Conservation (phyloP, 2,797 vertebrate species). For the Lacerta agilis region DNA sequence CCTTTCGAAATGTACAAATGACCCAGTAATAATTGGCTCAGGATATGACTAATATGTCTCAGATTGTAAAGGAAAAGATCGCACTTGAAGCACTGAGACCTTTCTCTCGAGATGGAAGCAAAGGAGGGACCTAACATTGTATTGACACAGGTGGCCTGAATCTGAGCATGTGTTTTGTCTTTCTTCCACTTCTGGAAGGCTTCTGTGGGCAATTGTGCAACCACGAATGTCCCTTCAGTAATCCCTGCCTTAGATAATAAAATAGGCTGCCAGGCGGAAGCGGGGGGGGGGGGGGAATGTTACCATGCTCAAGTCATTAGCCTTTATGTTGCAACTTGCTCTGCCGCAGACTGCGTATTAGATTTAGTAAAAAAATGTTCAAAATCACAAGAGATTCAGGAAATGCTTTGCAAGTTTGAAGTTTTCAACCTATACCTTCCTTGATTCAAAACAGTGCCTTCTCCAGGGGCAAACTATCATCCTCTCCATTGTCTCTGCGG, state of each 20-base stretch:
- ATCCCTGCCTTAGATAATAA: background rate
- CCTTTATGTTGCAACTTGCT: constrained; percentile 8
- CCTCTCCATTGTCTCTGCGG: constrained; percentile 13
- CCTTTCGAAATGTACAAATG: too few species aligned
- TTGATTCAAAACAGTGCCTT: constrained; percentile 21
- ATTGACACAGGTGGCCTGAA: too few species aligned
- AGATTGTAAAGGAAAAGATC: background rate
- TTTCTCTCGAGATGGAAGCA: background rate
- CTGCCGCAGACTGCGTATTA: constrained; percentile 1
- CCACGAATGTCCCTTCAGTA: too few species aligned
- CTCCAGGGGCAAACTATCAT: constrained; percentile 34
- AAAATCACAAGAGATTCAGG: constrained; percentile 34
- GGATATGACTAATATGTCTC: rapidly evolving
- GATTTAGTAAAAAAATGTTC: background rate
- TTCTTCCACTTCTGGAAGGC: background rate
- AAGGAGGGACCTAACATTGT: too few species aligned
- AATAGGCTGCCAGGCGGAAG: background rate
- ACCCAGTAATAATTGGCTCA: too few species aligned
- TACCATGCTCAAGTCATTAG: constrained; percentile 40
- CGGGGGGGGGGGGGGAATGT: constrained; percentile 7
- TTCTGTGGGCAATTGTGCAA: background rate
- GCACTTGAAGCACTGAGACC: background rate
- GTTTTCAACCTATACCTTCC: constrained; percentile 4
- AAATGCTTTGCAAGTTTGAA: constrained; percentile 16
- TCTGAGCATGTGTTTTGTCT: too few species aligned